Evolutionary conservation across 2,888 invertebrate genomes (phyloP).

Genomic region (Bibio marci): DNA sequence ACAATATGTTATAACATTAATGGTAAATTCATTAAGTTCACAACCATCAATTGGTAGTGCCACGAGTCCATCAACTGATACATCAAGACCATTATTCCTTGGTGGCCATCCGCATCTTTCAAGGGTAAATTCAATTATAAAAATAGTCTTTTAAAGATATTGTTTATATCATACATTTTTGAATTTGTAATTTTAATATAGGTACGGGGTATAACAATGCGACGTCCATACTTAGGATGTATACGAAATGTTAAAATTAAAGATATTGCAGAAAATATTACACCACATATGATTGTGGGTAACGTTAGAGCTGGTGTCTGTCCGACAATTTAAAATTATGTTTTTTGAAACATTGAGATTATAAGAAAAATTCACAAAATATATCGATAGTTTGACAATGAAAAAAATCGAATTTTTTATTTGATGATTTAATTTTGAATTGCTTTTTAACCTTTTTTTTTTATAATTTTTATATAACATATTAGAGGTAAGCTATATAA

Average conservation of each 20-base stretch:
- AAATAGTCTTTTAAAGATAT: not conserved
- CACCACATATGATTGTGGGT: conserved; percentile 43
- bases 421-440: no score
- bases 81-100: conserved; percentile 71
- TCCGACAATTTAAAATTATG: conserved; percentile 55
- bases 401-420: no score
- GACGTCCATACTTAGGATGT: conserved; percentile 62
- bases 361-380: no score
- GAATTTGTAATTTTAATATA: not conserved
- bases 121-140: conserved; percentile 16
- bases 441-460: no score
- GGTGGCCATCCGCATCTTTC: conserved; percentile 62
- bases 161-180: not conserved
- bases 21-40: conserved; percentile 65
- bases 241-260: conserved; percentile 53
- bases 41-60: conserved; percentile 52
- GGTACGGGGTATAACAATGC: conserved; percentile 48
- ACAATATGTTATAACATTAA: conserved; percentile 75
- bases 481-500: no score
- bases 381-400: no score
- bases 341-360: no score
- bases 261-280: conserved; percentile 32
- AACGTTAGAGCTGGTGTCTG: conserved; percentile 64
- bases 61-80: conserved; percentile 51
- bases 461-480: no score